Evolutionary conservation across 1,140 invertebrate genomes (phyloP).

Genomic region (Adelges cooleyi): DNA sequence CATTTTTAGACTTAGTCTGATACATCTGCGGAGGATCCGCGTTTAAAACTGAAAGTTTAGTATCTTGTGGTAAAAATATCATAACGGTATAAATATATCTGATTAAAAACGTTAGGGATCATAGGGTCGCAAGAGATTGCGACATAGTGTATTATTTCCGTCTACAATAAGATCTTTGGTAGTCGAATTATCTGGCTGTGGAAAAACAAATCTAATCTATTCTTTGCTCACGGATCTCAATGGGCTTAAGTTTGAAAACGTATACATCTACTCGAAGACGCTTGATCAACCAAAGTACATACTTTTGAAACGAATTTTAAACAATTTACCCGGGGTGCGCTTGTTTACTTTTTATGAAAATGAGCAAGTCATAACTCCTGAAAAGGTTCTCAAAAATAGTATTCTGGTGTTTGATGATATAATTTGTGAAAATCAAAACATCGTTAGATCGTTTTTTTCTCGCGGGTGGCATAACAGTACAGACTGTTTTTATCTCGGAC

Average conservation of each 20-base stretch:
- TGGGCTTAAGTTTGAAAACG: constrained; percentile 38
- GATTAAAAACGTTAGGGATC: background rate
- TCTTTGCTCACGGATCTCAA: constrained; percentile 34
- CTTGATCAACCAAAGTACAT: constrained; percentile 37
- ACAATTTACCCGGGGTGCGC: constrained; percentile 32
- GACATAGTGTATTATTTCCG: constrained; percentile 32
- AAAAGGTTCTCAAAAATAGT: constrained; percentile 32
- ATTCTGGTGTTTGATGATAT: constrained; percentile 40
- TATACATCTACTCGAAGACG: constrained; percentile 39
- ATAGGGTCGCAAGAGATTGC: background rate
- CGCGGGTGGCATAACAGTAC: constrained; percentile 37
- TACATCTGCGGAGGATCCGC: too few relatives aligned
- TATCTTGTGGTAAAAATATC: background rate
- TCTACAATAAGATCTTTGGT: constrained; percentile 34
- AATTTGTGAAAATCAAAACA: constrained; percentile 33
- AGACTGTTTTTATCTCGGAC: constrained; percentile 39
- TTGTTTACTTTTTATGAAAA: constrained; percentile 16
- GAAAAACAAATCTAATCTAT: constrained; percentile 39
- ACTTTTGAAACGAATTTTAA: constrained; percentile 34
- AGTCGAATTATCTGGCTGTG: constrained; percentile 35
- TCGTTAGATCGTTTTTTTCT: constrained; percentile 35
- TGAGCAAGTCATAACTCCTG: constrained; percentile 29
- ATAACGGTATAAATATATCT: background rate
- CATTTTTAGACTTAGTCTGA: too few relatives aligned
- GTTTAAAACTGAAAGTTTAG: background rate